These are phyloP conservation scores for Eupsilia transversa DNA, from an alignment of 2,888 invertebrate species.

Conservation along the genomic window DNA sequence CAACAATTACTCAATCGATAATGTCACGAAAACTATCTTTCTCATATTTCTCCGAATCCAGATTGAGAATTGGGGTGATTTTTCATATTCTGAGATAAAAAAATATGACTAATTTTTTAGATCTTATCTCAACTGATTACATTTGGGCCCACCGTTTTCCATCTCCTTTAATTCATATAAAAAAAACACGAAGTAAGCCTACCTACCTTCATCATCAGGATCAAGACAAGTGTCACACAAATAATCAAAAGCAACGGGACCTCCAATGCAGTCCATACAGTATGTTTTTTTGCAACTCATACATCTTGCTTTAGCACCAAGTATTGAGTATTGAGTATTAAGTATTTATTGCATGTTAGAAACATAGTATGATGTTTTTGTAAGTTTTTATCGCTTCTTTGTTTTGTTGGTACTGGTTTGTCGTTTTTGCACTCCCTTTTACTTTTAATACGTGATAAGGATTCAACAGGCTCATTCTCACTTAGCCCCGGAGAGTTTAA, in stretches of 20 bases:
- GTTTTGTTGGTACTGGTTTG: not conserved
- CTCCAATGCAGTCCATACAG: not conserved
- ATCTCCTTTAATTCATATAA: not conserved
- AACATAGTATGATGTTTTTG: too few species aligned
- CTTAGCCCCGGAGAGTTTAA: too few species aligned
- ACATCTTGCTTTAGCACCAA: not conserved
- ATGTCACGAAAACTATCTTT: too few species aligned
- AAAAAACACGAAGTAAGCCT: not conserved
- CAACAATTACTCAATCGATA: too few species aligned
- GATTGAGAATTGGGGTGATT: too few species aligned
- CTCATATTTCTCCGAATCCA: too few species aligned
- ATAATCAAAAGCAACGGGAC: constrained; percentile 3
- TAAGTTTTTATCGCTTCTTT: not conserved
- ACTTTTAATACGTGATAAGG: not conserved
- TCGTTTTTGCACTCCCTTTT: not conserved
- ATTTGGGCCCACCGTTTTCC: too few species aligned
- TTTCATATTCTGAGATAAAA: too few species aligned
- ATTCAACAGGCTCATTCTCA: not conserved
- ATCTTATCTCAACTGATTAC: too few species aligned
- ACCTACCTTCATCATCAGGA: not conserved
- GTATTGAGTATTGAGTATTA: constrained; percentile 6
- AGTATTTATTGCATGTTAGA: constrained; percentile 1
- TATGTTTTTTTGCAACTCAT: constrained; percentile 3
- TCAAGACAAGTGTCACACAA: constrained; percentile 30
- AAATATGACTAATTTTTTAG: too few species aligned